Evolutionary conservation across 2,113 vertebrate species (phyloP).

Genomic region (Oophaga pumilio): DNA sequence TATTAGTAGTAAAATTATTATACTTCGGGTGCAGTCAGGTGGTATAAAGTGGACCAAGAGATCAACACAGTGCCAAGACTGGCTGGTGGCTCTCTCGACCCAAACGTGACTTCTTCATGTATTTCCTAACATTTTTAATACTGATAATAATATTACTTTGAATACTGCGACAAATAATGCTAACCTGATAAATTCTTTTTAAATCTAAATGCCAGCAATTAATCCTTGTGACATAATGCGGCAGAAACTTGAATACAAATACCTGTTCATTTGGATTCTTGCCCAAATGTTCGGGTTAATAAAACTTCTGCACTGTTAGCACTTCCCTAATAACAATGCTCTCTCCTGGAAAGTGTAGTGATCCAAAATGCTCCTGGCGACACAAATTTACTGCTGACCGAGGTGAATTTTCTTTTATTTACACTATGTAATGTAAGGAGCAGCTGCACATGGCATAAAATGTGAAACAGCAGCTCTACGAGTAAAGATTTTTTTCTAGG

Average conservation of each 20-base stretch:
- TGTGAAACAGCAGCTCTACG: not conserved
- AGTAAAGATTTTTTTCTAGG: too few relatives aligned
- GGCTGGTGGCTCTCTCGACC: too few relatives aligned
- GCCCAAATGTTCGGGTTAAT: conserved; percentile 5
- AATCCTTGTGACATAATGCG: not conserved
- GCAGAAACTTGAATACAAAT: not conserved
- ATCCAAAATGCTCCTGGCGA: not conserved
- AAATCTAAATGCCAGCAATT: not conserved
- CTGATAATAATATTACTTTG: not conserved
- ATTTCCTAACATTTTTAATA: not conserved
- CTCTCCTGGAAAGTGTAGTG: not conserved
- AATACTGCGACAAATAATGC: not conserved
- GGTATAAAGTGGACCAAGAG: too few relatives aligned
- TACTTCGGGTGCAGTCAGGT: too few relatives aligned
- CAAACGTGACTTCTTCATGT: too few relatives aligned
- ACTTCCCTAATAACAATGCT: conserved; percentile 28
- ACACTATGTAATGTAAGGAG: not conserved
- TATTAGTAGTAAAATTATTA: not conserved
- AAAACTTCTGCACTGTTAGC: conserved; percentile 35
- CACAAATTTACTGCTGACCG: conserved; percentile 32
- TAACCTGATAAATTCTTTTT: not conserved
- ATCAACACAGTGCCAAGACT: too few relatives aligned
- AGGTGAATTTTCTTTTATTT: conserved; percentile 8
- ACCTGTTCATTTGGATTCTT: conserved; percentile 22
- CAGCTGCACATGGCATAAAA: not conserved